Evolutionary conservation across 92 coral and sea anemone species (phyloP).

Genomic region (Zoanthus sociatus): DNA sequence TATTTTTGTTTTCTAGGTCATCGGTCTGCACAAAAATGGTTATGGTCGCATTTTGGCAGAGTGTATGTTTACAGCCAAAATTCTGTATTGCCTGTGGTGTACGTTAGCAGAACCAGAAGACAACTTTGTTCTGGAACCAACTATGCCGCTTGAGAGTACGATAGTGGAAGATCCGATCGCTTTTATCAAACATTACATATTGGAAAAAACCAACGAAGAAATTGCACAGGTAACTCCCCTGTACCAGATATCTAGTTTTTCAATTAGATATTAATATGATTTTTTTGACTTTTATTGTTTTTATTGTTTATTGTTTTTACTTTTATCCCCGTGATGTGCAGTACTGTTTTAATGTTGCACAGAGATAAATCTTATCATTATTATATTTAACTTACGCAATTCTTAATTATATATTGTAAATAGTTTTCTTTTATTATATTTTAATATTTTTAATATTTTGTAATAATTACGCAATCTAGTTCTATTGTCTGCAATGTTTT

Average conservation of each 20-base stretch:
- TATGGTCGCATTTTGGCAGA: conserved; percentile 90
- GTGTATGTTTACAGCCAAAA: conserved; percentile 86
- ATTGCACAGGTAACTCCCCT: conserved; percentile 67
- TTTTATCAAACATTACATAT: conserved; percentile 65
- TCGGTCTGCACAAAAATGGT: conserved; percentile 87
- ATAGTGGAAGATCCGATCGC: conserved; percentile 58
- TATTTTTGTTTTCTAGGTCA: conserved; percentile 55
- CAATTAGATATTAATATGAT: not conserved
- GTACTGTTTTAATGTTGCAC: too few relatives aligned
- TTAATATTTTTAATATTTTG: too few relatives aligned
- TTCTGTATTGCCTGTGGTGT: conserved; percentile 87
- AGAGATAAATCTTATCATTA: too few relatives aligned
- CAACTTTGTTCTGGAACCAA: conserved; percentile 74
- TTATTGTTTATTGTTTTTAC: too few relatives aligned
- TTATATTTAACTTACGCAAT: too few relatives aligned
- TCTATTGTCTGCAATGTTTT: too few relatives aligned
- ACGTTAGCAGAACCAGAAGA: conserved; percentile 76
- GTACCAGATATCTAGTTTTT: not conserved
- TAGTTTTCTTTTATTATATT: too few relatives aligned
- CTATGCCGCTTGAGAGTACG: conserved; percentile 66
- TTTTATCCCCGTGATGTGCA: too few relatives aligned
- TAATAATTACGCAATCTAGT: too few relatives aligned
- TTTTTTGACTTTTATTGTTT: too few relatives aligned
- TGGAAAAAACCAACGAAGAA: conserved; percentile 81
- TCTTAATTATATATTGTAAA: too few relatives aligned